These are phyloP conservation scores for Philopedon plagiatum DNA, from an alignment of 2,888 invertebrate species.

Conservation along the genomic window DNA sequence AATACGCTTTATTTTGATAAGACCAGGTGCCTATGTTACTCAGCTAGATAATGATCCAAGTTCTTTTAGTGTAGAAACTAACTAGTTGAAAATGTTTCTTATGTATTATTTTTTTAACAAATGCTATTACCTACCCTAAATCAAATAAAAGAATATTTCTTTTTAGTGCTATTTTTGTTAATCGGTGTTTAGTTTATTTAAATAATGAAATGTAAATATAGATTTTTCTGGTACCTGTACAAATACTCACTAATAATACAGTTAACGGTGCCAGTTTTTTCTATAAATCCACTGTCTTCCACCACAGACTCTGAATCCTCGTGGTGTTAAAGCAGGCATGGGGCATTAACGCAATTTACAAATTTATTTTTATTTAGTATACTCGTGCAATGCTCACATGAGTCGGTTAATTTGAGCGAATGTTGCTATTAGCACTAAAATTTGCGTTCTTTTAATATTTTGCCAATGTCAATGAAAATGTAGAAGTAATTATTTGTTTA, in stretches of 20 bases:
- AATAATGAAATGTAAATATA: slow-evolving; percentile 59
- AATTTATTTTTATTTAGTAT: neutral
- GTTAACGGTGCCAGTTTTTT: slow-evolving; percentile 63
- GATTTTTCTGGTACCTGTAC: slow-evolving; percentile 67
- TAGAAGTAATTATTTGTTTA: too few relatives aligned
- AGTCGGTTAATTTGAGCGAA: too few relatives aligned
- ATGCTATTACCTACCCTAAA: slow-evolving; percentile 6
- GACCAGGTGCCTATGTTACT: too few relatives aligned
- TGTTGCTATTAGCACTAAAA: too few relatives aligned
- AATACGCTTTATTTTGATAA: too few relatives aligned
- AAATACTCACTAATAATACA: slow-evolving; percentile 66
- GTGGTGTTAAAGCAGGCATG: slow-evolving; percentile 66
- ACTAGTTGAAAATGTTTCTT: too few relatives aligned
- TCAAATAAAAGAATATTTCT: neutral
- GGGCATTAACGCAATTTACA: slow-evolving; percentile 61
- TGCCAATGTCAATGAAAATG: too few relatives aligned
- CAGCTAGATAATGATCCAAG: too few relatives aligned
- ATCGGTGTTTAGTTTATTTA: neutral
- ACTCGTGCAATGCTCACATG: slow-evolving; percentile 20
- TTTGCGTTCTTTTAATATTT: too few relatives aligned
- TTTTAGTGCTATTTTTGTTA: slow-evolving; percentile 19
- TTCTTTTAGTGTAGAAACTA: too few relatives aligned
- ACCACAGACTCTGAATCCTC: slow-evolving; percentile 60
- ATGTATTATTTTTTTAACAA: too few relatives aligned
- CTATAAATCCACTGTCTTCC: slow-evolving; percentile 68